phyloP scores from a whole-genome alignment of 2,797 vertebrate species.

The Aselliscus stoliczkanus region DNA sequence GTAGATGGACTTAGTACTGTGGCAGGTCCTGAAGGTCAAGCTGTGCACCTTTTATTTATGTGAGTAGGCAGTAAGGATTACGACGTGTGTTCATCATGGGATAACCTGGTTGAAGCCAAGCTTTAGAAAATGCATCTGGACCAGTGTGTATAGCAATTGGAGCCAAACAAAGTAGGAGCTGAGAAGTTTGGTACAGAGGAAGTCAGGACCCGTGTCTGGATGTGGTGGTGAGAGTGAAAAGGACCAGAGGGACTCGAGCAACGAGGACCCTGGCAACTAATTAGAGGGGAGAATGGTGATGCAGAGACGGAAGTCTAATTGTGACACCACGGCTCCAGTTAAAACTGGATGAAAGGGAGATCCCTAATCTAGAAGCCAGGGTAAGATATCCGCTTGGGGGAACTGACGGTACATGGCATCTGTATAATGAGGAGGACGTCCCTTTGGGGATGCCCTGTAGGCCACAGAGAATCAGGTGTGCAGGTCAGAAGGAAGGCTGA shows the following conservation, averaged over 20 bases:
- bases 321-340: too few species aligned
- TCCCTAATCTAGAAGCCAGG: background rate
- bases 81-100: background rate
- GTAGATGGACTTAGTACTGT: background rate
- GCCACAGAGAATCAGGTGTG: background rate
- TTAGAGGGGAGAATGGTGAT: background rate
- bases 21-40: background rate
- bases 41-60: background rate
- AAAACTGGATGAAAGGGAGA: background rate
- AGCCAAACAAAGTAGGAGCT: background rate
- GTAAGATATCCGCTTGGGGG: background rate
- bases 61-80: background rate
- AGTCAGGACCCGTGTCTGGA: background rate
- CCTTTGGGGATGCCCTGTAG: background rate
- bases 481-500: background rate
- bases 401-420: background rate
- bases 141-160: background rate
- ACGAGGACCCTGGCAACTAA: background rate
- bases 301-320: background rate
- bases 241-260: background rate
- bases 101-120: background rate
- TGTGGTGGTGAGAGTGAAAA: background rate
- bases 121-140: background rate
- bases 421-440: background rate
- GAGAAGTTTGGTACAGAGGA: background rate